phyloP scores from a whole-genome alignment of 2,797 vertebrate genomes.

The Octomys mimax region DNA sequence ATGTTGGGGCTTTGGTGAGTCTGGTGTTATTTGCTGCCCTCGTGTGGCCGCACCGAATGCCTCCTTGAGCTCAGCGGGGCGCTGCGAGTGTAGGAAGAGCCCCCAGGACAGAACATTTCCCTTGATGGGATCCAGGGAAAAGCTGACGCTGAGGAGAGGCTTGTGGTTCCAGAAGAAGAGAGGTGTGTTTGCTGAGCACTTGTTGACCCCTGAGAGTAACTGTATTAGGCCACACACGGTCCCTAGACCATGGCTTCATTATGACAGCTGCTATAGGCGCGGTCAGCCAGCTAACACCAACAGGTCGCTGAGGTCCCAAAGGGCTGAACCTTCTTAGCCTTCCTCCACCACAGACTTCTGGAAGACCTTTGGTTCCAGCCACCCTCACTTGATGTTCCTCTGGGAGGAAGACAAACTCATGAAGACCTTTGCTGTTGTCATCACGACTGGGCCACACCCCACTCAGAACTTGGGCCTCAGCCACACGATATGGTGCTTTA shows the following conservation, averaged over 20 bases:
- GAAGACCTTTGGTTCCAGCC: neutral
- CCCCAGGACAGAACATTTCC: neutral
- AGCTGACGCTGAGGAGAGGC: neutral
- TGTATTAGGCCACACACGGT: neutral
- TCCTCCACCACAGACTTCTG: no score
- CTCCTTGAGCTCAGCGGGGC: neutral
- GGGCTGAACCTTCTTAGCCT: neutral
- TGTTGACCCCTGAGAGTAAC: neutral
- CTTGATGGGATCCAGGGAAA: neutral
- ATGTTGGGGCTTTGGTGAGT: neutral
- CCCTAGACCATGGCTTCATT: neutral
- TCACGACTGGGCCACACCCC: neutral
- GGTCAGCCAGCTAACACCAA: neutral
- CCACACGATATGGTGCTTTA: neutral
- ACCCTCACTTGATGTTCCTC: neutral
- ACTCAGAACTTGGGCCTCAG: neutral
- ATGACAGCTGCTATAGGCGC: neutral
- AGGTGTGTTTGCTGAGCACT: neutral
- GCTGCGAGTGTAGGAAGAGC: neutral
- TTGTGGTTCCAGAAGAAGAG: neutral
- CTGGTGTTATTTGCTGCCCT: conserved; percentile 79
- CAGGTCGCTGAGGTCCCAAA: neutral
- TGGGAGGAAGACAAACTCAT: neutral
- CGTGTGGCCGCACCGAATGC: conserved; percentile 47
- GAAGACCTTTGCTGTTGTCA: neutral